Base-by-base conservation (phyloP, 35 echinoderm and acorn worm genomes). In the Chiridota heheva region DNA sequence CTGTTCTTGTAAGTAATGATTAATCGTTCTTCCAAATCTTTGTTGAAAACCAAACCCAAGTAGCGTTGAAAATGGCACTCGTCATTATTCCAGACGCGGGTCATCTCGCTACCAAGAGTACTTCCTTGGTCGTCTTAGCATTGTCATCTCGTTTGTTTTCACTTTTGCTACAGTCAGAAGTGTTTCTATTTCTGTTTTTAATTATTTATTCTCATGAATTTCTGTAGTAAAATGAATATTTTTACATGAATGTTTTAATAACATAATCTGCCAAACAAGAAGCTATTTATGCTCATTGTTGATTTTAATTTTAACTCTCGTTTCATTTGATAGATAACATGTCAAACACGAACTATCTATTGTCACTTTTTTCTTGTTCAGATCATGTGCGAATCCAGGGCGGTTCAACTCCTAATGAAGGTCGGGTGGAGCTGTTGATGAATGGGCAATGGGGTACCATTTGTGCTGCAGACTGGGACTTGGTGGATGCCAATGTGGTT, bases 381-480 rank as follows among this genome's bases (percentile, higher is more conserved):
- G 58, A 60, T 24, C 26, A 10, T 60, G 13, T 74, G 40, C 71
- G 71, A 3, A 34, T 74, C 4, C 2, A 2, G 5, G 33, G 35
- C 22, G 44, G 71, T 46, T 47, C 71, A 0, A 30, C 71, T 29
- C 42, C 28, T 10, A 53, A 42, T 3, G 71, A 74, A 46, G 71
- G 71, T 46, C 71, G 71, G 7, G 71, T 74, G 0, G 71, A 74
- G 46, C 42, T 74, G 4, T 74, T 46, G 25, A 42, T 46, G 22
- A 22, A 51, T 24, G 71, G 71, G 18, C 25, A 74, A 74, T 74
- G 71, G 71, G 71, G 71, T 28, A 60, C 58, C 26, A 31, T 60
- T 4, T 60, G 58, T 18, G 58, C 26, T 60, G 58, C 26, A 7
- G 20, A 60, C 2, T 60, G 58, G 58, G 15, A 2, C 1, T 24